Base-by-base conservation (phyloP, 2,113 vertebrate genomes). In the Mus spicilegus region DNA sequence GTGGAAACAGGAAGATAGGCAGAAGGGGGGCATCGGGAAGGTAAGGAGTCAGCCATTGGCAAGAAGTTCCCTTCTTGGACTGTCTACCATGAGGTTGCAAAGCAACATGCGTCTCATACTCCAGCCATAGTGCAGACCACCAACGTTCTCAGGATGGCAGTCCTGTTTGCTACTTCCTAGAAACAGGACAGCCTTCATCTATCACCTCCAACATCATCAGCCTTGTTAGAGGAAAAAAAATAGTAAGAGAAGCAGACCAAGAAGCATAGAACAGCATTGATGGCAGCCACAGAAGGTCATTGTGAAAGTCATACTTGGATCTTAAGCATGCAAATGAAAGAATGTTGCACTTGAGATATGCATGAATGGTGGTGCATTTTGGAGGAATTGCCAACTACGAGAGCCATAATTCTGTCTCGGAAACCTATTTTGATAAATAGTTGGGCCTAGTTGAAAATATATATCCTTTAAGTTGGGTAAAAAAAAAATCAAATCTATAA, bases 391-490 rank as follows among this genome's bases (percentile, higher is more conserved):
- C 24, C 63, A 92, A 16, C 5, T 61, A 22, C 3, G 16, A 46
- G 67, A 86, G 16, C 54, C 19, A n/a, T 28, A 76, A 82, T 58
- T 75, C 78, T 30, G 10, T 90, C 86, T 95, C 73, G 65, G 82
- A 82, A 82, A 30, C 70, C 46, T 76, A 39, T 73, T 93, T 96
- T 65, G 39, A 61, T 58, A 80, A 75, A 82, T 61, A 92, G 69
- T 65, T 49, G 58, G 26, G 12, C 24, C n/a, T 84, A 0, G 84
- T 87, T 70, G 28, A 89, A 96, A 95, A 90, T 4, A 92, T 2
- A n/a, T n/a, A 39, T 54, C 17, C 42, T 80, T 97, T 84, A 73
- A 76, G 85, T 56, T 39, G 30, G 22, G 56, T 61, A 85, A 39
- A 82, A 86, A 39, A 82, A 65, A 93, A 77, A 36, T 89, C 75